Conservation (phyloP, 2,888 invertebrate genomes). For the Acrocera orbiculus region DNA sequence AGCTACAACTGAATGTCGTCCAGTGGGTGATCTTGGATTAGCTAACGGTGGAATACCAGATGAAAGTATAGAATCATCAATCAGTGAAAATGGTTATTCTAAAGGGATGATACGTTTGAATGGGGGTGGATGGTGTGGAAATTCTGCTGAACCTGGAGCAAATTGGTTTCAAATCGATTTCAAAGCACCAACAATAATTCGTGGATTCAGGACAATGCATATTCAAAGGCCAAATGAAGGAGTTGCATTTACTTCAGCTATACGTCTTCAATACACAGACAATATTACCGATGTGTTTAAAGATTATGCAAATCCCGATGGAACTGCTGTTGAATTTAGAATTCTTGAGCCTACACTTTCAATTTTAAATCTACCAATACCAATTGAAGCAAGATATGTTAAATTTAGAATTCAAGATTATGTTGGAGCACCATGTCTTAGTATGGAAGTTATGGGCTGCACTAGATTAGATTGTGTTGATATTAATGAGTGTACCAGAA, state of each 20-base stretch:
- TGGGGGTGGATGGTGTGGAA: slow-evolving; percentile 81
- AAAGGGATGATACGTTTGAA: slow-evolving; percentile 72
- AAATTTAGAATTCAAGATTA: slow-evolving; percentile 77
- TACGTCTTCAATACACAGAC: slow-evolving; percentile 70
- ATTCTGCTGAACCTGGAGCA: slow-evolving; percentile 63
- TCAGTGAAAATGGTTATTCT: slow-evolving; percentile 62
- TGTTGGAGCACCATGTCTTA: slow-evolving; percentile 72
- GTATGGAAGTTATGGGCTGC: slow-evolving; percentile 85
- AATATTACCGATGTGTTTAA: slow-evolving; percentile 76
- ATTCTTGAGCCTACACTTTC: slow-evolving; percentile 81
- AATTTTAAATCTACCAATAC: slow-evolving; percentile 73
- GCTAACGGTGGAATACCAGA: slow-evolving; percentile 76
- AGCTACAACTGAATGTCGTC: slow-evolving; percentile 74
- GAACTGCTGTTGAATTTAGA: slow-evolving; percentile 81
- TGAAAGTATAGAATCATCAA: slow-evolving; percentile 71
- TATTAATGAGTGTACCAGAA: slow-evolving; percentile 68
- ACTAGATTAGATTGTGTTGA: slow-evolving; percentile 76
- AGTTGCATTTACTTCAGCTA: slow-evolving; percentile 76
- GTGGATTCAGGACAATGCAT: slow-evolving; percentile 82
- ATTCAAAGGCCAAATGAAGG: slow-evolving; percentile 67
- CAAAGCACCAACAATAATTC: slow-evolving; percentile 70
- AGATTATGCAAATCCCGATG: slow-evolving; percentile 84
- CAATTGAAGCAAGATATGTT: slow-evolving; percentile 77
- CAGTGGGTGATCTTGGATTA: slow-evolving; percentile 70
- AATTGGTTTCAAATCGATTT: slow-evolving; percentile 81